Percentiles rank a stretch among this genome's conserved stretches.
Evolutionary conservation across 1,140 invertebrate genomes (phyloP).

Genomic region (Batillaria attramentaria): DNA sequence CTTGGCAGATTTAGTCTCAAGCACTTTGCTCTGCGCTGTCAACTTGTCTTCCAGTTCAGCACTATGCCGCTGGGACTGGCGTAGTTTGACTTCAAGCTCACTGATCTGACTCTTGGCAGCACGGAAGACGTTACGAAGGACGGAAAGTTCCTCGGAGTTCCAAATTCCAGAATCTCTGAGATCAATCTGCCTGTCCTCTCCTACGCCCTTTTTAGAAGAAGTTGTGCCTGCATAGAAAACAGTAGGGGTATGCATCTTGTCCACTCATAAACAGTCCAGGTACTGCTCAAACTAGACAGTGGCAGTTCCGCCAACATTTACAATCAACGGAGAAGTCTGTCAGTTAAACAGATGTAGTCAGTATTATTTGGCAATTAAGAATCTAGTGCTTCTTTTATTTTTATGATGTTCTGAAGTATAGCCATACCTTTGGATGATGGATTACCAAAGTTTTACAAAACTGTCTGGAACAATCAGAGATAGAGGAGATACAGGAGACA

Average conservation of each 20-base stretch:
- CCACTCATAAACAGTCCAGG: too few species aligned
- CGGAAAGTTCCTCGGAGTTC: conserved; percentile 48
- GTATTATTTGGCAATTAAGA: neutral
- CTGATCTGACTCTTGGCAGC: conserved; percentile 46
- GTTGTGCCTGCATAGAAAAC: conserved; percentile 6
- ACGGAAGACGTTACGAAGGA: conserved; percentile 51
- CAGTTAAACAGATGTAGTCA: neutral
- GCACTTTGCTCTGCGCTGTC: conserved; percentile 12
- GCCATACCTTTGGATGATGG: neutral
- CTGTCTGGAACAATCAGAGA: neutral
- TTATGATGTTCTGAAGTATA: neutral
- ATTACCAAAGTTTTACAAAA: neutral
- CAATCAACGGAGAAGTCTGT: neutral
- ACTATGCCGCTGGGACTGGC: conserved; percentile 46
- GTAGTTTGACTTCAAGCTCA: conserved; percentile 43
- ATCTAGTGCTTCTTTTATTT: neutral
- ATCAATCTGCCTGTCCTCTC: conserved; percentile 30
- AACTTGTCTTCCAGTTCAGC: conserved; percentile 40
- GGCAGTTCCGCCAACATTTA: neutral
- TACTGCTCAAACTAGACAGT: neutral
- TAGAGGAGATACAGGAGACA: too few species aligned
- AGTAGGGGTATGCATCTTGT: neutral
- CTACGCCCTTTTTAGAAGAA: neutral
- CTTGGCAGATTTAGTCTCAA: conserved; percentile 40
- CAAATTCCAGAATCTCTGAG: conserved; percentile 50